phyloP scores from a whole-genome alignment of 35 echinoderm and acorn worm species.

The Lytechinus pictus region DNA sequence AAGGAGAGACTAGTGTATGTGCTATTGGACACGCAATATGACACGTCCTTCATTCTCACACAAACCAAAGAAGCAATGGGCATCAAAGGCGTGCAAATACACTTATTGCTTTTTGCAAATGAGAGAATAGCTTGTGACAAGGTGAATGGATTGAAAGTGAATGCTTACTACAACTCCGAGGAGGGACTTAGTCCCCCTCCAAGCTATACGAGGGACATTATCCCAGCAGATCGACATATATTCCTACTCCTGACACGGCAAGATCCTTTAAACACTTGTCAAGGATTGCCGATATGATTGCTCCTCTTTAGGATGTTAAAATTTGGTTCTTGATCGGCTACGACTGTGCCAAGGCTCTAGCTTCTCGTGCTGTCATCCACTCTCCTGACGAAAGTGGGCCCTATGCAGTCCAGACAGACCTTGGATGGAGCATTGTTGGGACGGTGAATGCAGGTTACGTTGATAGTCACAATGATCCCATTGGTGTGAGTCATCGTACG shows the following conservation, averaged over 20 bases:
- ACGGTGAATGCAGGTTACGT: background rate
- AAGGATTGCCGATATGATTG: constrained; percentile 57
- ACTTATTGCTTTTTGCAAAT: background rate
- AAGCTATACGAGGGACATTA: background rate
- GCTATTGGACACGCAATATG: constrained; percentile 74
- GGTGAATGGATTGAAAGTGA: background rate
- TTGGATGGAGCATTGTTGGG: constrained; percentile 65
- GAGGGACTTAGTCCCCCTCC: background rate
- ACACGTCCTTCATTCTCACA: constrained; percentile 69
- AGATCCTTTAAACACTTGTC: constrained; percentile 57
- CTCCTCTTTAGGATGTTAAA: constrained; percentile 54
- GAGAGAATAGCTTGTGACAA: constrained; percentile 30
- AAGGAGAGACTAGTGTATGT: constrained; percentile 73
- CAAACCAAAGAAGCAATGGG: constrained; percentile 49
- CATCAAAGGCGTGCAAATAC: constrained; percentile 51
- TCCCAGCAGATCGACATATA: constrained; percentile 34
- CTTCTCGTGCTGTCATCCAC: constrained; percentile 51
- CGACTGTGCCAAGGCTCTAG: constrained; percentile 72
- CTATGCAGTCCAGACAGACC: constrained; percentile 56
- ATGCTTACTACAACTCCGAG: constrained; percentile 48
- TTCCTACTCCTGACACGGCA: constrained; percentile 70
- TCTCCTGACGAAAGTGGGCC: too few species aligned
- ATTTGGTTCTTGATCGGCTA: constrained; percentile 80
- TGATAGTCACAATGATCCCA: background rate
- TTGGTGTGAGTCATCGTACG: constrained; percentile 20